Evolutionary conservation across 2,888 invertebrate genomes (phyloP).

Genomic region (Noctua fimbriata): DNA sequence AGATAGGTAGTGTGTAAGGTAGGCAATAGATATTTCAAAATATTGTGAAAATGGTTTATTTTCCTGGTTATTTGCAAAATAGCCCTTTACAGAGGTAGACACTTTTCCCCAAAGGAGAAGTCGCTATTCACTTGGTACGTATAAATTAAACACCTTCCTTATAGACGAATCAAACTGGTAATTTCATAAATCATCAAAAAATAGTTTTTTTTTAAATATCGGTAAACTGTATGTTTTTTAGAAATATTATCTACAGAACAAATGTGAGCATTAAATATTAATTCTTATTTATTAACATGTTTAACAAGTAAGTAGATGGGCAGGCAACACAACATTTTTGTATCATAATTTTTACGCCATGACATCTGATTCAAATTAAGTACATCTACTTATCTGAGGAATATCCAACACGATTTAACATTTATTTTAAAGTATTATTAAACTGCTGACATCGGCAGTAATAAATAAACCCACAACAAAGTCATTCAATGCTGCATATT

Average conservation of each 20-base stretch:
- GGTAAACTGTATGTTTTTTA: neutral
- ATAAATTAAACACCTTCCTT: neutral
- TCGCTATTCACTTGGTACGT: neutral
- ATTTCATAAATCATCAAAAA: neutral
- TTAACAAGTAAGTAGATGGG: neutral
- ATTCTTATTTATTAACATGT: slow-evolving; percentile 29
- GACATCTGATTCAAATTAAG: slow-evolving; percentile 14
- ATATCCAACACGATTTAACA: neutral
- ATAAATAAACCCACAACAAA: slow-evolving; percentile 17
- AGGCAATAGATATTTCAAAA: neutral
- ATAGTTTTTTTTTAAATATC: neutral
- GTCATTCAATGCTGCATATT: neutral
- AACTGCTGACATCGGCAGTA: neutral
- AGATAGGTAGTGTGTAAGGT: neutral
- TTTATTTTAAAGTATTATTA: slow-evolving; percentile 6
- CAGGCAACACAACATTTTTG: slow-evolving; percentile 2
- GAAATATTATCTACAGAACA: neutral
- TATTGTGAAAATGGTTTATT: neutral
- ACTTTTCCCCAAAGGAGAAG: too few species aligned
- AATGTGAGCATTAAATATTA: slow-evolving; percentile 23
- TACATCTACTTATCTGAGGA: neutral
- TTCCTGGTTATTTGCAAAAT: neutral
- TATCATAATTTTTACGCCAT: neutral
- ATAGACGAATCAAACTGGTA: neutral
- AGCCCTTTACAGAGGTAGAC: neutral